These are phyloP conservation scores for Nycticryphes semicollaris DNA, from an alignment of 2,113 vertebrate species.

Conservation along the genomic window DNA sequence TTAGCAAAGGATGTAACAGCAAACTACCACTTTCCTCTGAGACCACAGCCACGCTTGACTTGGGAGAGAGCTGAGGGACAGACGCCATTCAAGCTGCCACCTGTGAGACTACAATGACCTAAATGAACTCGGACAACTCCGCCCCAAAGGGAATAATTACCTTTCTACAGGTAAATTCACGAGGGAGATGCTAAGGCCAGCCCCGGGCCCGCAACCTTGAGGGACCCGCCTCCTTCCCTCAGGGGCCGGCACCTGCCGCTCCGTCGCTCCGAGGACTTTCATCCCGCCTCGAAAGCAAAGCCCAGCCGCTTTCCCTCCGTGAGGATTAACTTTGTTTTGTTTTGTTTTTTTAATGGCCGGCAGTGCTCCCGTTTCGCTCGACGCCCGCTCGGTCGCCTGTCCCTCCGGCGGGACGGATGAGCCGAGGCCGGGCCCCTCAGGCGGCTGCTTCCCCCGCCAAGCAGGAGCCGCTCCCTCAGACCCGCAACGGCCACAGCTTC, in stretches of 20 bases:
- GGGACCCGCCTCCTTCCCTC: not conserved
- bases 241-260: constrained; percentile 24
- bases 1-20: not conserved
- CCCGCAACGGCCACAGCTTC: not conserved
- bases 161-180: fast-evolving
- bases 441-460: not conserved
- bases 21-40: not conserved
- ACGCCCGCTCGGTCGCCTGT: not conserved
- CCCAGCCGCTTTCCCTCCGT: not conserved
- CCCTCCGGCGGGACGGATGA: not conserved
- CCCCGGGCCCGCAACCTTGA: not conserved
- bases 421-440: not conserved
- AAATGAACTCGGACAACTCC: not conserved
- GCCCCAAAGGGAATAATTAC: not conserved
- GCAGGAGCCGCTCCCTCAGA: not conserved
- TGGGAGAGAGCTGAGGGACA: not conserved
- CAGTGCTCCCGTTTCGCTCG: not conserved
- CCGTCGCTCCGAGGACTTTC: not conserved
- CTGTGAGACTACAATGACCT: not conserved
- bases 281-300: not conserved
- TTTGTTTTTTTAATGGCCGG: not conserved
- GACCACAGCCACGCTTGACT: not conserved
- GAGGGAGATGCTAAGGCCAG: not conserved
- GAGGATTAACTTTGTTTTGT: not conserved
- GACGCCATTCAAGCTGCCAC: not conserved